These are phyloP conservation scores for Calephelis virginiensis DNA, from an alignment of 1,140 invertebrate genomes.

Conservation along the genomic window DNA sequence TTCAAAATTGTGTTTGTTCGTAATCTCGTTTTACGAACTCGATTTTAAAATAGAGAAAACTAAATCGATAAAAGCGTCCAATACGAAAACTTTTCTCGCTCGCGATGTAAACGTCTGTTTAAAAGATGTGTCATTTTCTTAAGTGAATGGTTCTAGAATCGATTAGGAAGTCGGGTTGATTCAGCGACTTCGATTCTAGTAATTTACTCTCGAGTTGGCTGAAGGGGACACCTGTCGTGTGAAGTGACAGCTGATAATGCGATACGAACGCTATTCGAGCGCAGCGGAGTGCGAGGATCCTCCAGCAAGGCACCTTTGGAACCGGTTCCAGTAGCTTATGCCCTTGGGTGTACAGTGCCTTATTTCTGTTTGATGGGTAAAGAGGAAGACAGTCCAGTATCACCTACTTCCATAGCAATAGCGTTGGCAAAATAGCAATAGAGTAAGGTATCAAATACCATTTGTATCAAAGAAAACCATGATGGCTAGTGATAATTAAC, in stretches of 20 bases:
- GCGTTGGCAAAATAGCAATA: too few species aligned
- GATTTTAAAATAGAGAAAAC: not conserved
- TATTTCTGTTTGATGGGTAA: not conserved
- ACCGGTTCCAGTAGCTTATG: slow-evolving; percentile 20
- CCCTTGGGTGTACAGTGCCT: not conserved
- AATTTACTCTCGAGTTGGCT: slow-evolving; percentile 77
- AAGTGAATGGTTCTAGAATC: slow-evolving; percentile 68
- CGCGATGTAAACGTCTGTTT: slow-evolving; percentile 26
- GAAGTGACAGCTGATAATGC: slow-evolving; percentile 76
- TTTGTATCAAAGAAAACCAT: too few species aligned
- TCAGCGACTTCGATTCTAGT: slow-evolving; percentile 75
- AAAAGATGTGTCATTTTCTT: slow-evolving; percentile 49
- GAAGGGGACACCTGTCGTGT: slow-evolving; percentile 75
- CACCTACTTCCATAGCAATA: too few species aligned
- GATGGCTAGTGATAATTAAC: too few species aligned
- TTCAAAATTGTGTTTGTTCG: too few species aligned
- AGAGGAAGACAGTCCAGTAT: not conserved
- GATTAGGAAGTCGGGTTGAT: slow-evolving; percentile 73
- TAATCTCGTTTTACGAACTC: too few species aligned
- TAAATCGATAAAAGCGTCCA: slow-evolving; percentile 25
- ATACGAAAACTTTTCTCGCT: slow-evolving; percentile 28
- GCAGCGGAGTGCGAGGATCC: slow-evolving; percentile 57
- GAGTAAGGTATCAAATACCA: too few species aligned
- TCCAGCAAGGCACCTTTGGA: slow-evolving; percentile 34
- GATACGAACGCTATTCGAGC: slow-evolving; percentile 70